These are phyloP conservation scores for Lanistes nyassanus DNA, from an alignment of 1,140 invertebrate genomes.

Conservation along the genomic window DNA sequence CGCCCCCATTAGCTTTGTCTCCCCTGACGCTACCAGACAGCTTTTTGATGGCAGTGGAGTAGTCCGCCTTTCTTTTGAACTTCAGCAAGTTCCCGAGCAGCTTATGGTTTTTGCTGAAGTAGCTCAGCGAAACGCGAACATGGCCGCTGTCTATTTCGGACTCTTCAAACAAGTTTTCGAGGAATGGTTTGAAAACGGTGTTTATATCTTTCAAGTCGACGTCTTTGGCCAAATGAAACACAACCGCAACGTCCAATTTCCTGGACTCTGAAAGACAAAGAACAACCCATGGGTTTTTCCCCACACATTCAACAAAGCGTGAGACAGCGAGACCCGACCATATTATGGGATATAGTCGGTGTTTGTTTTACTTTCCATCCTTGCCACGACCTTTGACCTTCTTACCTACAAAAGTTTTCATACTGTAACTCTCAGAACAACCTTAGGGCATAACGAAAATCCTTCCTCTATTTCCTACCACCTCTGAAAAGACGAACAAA, in stretches of 20 bases:
- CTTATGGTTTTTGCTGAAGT: constrained; percentile 41
- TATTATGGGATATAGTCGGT: no score
- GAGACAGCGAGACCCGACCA: no score
- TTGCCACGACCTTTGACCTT: no score
- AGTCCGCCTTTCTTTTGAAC: constrained; percentile 19
- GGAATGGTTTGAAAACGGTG: constrained; percentile 38
- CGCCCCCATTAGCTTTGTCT: constrained; percentile 14
- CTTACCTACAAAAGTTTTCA: no score
- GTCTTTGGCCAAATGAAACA: constrained; percentile 36
- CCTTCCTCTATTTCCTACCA: no score
- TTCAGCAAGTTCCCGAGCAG: constrained; percentile 38
- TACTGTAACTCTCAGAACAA: no score
- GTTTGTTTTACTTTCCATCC: no score
- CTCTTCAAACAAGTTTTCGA: constrained; percentile 39
- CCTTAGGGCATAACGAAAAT: no score
- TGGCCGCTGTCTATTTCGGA: constrained; percentile 45
- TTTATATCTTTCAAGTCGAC: constrained; percentile 36
- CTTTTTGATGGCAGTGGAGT: constrained; percentile 14
- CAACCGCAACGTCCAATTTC: constrained; percentile 42
- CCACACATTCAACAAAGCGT: no score
- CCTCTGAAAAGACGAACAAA: no score
- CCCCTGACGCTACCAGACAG: constrained; percentile 13
- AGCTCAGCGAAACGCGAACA: constrained; percentile 44
- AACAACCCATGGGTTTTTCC: no score
- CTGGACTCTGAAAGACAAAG: constrained; percentile 34